Percentiles rank a stretch among this genome's conserved stretches.
phyloP scores from a whole-genome alignment of 2,888 invertebrate species.

The Eupithecia insigniata region DNA sequence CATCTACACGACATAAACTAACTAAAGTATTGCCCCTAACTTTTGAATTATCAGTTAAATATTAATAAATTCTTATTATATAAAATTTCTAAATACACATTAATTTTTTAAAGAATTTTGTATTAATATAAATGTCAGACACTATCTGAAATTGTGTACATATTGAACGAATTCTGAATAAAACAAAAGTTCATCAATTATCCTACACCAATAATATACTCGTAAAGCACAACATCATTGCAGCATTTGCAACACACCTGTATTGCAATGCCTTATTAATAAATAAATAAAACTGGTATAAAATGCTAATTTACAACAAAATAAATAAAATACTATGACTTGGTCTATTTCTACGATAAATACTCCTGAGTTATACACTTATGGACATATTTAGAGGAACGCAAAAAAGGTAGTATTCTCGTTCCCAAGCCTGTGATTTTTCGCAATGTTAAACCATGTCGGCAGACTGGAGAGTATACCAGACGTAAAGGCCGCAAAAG shows the following conservation, averaged over 20 bases:
- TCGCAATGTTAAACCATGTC: too few species aligned
- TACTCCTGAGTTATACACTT: background rate
- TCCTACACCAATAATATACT: background rate
- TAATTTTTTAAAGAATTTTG: background rate
- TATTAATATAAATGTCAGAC: background rate
- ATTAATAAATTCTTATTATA: conserved; percentile 21
- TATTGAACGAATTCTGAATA: background rate
- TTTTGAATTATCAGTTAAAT: conserved; percentile 21
- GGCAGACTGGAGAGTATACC: too few species aligned
- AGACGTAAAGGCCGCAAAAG: too few species aligned
- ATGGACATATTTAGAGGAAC: too few species aligned
- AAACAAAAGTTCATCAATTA: background rate
- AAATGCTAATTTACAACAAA: conserved; percentile 20
- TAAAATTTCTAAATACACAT: background rate
- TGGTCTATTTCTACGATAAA: conserved; percentile 5
- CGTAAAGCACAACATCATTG: background rate
- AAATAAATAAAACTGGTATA: conserved; percentile 13
- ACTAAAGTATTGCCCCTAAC: conserved; percentile 19
- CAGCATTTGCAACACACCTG: background rate
- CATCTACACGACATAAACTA: background rate
- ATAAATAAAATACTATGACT: conserved; percentile 24
- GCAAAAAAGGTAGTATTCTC: too few species aligned
- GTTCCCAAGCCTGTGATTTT: too few species aligned
- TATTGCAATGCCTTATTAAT: background rate
- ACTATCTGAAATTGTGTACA: background rate